phyloP scores from a whole-genome alignment of 2,113 vertebrate species.

The Sciurus niger region DNA sequence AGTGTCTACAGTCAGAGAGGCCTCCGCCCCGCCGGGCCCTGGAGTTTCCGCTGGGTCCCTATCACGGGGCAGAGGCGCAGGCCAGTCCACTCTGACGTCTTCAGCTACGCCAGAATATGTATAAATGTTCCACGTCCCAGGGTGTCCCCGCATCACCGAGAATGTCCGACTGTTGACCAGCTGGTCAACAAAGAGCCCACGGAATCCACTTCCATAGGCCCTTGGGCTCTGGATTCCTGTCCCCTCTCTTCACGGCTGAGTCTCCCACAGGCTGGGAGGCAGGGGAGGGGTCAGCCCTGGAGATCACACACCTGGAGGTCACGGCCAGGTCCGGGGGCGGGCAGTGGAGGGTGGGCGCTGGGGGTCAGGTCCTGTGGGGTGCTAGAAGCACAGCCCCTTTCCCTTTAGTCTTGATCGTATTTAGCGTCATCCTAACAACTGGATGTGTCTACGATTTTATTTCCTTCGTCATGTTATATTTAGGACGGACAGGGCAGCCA shows the following conservation, averaged over 20 bases:
- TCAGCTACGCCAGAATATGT: background rate
- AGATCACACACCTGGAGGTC: background rate
- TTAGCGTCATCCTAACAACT: background rate
- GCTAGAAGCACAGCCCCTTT: background rate
- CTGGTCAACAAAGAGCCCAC: background rate
- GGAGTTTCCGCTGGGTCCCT: background rate
- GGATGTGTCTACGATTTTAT: background rate
- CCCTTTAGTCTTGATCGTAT: background rate
- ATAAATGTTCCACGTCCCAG: background rate
- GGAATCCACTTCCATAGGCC: background rate
- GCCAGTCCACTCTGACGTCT: background rate
- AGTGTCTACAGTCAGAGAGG: background rate
- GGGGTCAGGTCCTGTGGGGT: background rate
- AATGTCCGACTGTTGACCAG: background rate
- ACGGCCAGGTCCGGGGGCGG: background rate
- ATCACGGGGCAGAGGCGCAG: background rate
- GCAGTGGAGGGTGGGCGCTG: no score
- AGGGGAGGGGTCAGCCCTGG: background rate
- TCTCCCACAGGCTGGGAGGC: background rate
- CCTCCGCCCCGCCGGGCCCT: background rate
- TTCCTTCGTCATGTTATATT: background rate
- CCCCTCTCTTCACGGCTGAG: background rate
- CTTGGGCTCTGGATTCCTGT: background rate
- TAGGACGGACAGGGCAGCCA: background rate
- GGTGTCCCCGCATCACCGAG: background rate